A percentile compares a stretch with the other conserved stretches of the same genome.
Evolutionary conservation across 2,113 vertebrate species (phyloP).

Genomic region (Morphnarchus princeps): DNA sequence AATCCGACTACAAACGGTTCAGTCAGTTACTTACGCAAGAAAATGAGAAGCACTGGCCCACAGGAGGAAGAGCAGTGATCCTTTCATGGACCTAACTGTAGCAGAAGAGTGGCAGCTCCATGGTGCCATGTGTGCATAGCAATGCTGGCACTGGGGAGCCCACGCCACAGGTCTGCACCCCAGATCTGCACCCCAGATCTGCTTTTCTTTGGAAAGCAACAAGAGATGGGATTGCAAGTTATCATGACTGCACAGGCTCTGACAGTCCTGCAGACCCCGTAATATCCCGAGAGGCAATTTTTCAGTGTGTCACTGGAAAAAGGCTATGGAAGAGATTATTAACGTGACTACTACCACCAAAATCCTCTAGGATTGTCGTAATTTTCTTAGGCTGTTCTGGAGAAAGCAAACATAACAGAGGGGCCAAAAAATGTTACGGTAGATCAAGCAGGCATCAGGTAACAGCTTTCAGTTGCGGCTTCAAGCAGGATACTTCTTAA

Average conservation of each 20-base stretch:
- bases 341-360: not conserved
- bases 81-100: not conserved
- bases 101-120: not conserved
- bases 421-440: not conserved
- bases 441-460: not conserved
- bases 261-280: too few species aligned
- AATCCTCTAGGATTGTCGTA: not conserved
- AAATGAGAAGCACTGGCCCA: not conserved
- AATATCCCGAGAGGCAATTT: not conserved
- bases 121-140: fast-evolving
- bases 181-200: not conserved
- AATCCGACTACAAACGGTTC: not conserved
- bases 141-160: not conserved
- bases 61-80: not conserved
- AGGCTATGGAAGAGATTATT: not conserved
- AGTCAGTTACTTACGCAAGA: not conserved
- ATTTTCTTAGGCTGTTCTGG: not conserved
- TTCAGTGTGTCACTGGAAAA: not conserved
- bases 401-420: not conserved
- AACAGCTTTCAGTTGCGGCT: not conserved
- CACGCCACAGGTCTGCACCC: fast-evolving
- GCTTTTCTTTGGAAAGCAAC: not conserved
- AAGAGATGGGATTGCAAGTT: not conserved
- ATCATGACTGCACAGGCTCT: not conserved
- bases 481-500: not conserved